Evolutionary conservation across 2,113 vertebrate genomes (phyloP).

Genomic region (Empidonax traillii): DNA sequence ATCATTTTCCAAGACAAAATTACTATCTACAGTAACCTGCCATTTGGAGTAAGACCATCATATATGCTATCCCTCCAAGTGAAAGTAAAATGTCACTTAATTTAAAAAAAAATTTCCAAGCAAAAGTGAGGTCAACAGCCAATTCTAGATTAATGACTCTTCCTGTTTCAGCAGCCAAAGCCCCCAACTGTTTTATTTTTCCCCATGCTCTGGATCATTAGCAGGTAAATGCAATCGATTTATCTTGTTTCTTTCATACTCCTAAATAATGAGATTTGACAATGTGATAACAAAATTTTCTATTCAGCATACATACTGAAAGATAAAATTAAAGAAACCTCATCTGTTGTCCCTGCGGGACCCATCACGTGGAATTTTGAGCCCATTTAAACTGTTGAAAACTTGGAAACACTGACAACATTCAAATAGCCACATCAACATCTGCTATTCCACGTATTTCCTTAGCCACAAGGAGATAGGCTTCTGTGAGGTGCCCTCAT

Average conservation of each 20-base stretch:
- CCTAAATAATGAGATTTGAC: neutral
- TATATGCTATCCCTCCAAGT: neutral
- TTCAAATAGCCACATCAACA: neutral
- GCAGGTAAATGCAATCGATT: neutral
- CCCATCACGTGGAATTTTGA: neutral
- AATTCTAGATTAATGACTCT: neutral
- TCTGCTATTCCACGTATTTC: neutral
- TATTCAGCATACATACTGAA: neutral
- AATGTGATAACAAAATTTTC: neutral
- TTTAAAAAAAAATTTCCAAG: neutral
- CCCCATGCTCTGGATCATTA: neutral
- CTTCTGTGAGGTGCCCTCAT: neutral
- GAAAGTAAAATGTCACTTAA: neutral
- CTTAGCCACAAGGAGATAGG: no score
- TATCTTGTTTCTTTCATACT: neutral
- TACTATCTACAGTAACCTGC: neutral
- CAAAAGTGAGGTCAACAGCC: neutral
- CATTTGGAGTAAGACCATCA: neutral
- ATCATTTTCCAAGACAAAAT: neutral
- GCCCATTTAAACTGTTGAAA: neutral
- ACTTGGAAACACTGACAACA: neutral
- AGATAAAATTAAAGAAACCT: neutral
- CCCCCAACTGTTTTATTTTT: neutral
- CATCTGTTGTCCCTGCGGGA: neutral
- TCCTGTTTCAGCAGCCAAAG: neutral